These are phyloP conservation scores for Atta colombica DNA, from an alignment of 1,140 invertebrate species.

Conservation along the genomic window DNA sequence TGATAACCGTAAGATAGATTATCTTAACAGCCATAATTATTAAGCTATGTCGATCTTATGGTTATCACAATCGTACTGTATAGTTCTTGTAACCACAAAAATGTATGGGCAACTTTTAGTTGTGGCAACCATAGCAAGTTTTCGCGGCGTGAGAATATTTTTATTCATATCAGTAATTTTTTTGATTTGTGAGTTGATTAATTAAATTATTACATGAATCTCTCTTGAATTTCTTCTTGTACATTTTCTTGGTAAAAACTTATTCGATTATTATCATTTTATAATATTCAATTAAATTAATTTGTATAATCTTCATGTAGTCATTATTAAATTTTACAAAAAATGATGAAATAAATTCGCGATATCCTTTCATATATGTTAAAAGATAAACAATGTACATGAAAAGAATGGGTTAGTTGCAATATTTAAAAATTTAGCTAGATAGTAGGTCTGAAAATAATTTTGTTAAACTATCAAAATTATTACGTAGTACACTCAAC, in stretches of 20 bases:
- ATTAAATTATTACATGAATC: neutral
- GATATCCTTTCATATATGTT: neutral
- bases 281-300: conserved; percentile 1
- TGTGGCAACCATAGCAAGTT: too few species aligned
- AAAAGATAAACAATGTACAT: neutral
- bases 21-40: too few species aligned
- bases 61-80: too few species aligned
- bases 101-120: too few species aligned
- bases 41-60: too few species aligned
- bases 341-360: neutral
- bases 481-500: too few species aligned
- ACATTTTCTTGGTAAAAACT: neutral
- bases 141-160: neutral
- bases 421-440: too few species aligned
- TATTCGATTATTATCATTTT: neutral
- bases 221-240: neutral
- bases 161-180: neutral
- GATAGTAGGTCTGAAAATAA: too few species aligned
- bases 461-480: too few species aligned
- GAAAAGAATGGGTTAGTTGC: too few species aligned
- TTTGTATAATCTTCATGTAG: neutral
- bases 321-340: neutral
- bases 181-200: neutral
- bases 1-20: too few species aligned
- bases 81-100: too few species aligned